Percentiles rank a stretch among this genome's conserved stretches.
phyloP scores from a whole-genome alignment of 2,888 invertebrate species.

The Phlogophora meticulosa region DNA sequence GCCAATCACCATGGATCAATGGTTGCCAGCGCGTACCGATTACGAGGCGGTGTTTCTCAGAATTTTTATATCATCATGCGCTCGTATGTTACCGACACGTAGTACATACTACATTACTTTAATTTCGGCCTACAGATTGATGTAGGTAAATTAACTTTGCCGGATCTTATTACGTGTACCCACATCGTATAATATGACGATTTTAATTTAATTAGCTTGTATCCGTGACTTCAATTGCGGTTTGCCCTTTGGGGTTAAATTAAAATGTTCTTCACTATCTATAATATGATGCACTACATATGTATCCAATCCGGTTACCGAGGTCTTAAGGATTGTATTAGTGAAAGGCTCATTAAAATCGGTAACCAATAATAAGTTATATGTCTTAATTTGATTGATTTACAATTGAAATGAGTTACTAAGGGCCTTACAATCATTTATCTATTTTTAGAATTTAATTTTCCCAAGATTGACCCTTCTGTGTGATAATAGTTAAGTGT shows the following conservation, averaged over 20 bases:
- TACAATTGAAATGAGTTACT: slow-evolving; percentile 22
- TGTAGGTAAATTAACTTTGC: slow-evolving; percentile 39
- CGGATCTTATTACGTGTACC: slow-evolving; percentile 48
- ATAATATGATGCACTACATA: slow-evolving; percentile 53
- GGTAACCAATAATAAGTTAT: slow-evolving; percentile 38
- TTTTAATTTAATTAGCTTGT: slow-evolving; percentile 53
- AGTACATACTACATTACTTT: slow-evolving; percentile 57
- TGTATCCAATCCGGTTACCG: slow-evolving; percentile 55
- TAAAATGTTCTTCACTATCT: slow-evolving; percentile 50
- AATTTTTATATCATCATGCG: slow-evolving; percentile 60
- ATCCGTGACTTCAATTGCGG: slow-evolving; percentile 30
- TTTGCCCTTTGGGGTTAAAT: slow-evolving; percentile 56
- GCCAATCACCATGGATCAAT: slow-evolving; percentile 64
- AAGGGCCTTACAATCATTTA: neutral
- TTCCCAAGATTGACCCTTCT: neutral
- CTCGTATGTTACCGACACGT: slow-evolving; percentile 58
- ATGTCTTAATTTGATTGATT: slow-evolving; percentile 21
- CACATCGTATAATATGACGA: slow-evolving; percentile 28
- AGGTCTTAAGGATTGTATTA: slow-evolving; percentile 57
- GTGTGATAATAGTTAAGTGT: neutral
- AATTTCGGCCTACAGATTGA: slow-evolving; percentile 54
- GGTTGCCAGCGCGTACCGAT: slow-evolving; percentile 53
- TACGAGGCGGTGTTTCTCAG: slow-evolving; percentile 60
- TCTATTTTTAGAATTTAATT: neutral
- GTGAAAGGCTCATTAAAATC: slow-evolving; percentile 62